Evolutionary conservation across 2,113 vertebrate species (phyloP), one percentile per base, ranked within the genome.

Genomic region (Sapayoa aenigma): DNA sequence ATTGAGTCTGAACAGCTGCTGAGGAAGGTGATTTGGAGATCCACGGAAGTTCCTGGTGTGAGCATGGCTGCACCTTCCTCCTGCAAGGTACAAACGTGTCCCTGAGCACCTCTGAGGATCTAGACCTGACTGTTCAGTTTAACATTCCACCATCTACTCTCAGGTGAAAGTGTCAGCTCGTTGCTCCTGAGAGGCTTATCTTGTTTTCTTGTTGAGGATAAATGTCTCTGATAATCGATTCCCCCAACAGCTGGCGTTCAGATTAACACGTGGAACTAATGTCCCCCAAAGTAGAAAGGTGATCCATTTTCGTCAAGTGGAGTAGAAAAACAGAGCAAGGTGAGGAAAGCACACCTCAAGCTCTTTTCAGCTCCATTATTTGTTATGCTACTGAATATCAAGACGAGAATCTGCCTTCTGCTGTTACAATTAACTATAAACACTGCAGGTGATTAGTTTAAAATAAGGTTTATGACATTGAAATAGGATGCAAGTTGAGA

Each of bases 221-320:
- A 71, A 41, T 14, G 21, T n/a, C 76, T 71, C 80, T 68, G 87
- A 58, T 78, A n/a, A 87, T 74, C 53, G 87, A 83, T 91, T 58
- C 27, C 46, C 35, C 41, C 62, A 79, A 17, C 84, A 46, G 25
- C 41, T 82, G 83, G 14, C 39, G 31, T 11, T 17, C 60, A 52
- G 52, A 52, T 84, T 22, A 74, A 25, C 52, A 5, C 2, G 5
- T n/a, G 69, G 68, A 49, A 21, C 76, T 52, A 5, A 22, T 20
- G n/a, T 52, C 60, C 75, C 80, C 6, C 18, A 31, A 47, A 66
- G 66, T 2, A 18, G 73, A 59, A 46, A 72, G 84, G 71, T 35
- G 75, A 83, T 71, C 71, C 30, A 7, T 52, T 73, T 39, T 67
- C 74, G 53, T 20, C 28, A 3, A 4, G 11, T 22, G 20, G 68